Percentiles rank a stretch among this genome's conserved stretches.
Evolutionary conservation across 2,797 vertebrate genomes (phyloP).

Genomic region (Lepidocolaptes lacrymiger): DNA sequence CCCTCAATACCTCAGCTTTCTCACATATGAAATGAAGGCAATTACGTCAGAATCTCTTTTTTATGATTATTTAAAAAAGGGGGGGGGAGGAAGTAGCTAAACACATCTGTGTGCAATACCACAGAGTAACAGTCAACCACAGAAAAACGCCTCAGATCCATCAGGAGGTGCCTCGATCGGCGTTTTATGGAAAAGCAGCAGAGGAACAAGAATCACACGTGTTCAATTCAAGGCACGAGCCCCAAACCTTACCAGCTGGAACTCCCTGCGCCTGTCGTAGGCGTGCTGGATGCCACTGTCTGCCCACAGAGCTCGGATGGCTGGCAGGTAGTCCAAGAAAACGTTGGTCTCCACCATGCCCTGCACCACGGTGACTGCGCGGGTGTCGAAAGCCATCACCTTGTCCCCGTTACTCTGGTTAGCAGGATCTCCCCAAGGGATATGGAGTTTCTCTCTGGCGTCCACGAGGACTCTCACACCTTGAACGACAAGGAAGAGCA

Average conservation of each 20-base stretch:
- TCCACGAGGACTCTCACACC: slow-evolving; percentile 95
- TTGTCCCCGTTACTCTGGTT: slow-evolving; percentile 88
- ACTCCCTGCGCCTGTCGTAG: slow-evolving; percentile 94
- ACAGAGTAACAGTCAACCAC: background rate
- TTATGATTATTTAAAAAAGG: background rate
- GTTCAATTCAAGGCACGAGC: background rate
- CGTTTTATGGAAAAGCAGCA: background rate
- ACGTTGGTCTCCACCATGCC: slow-evolving; percentile 88
- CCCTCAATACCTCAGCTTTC: background rate
- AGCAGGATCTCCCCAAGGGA: slow-evolving; percentile 91
- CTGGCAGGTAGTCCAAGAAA: slow-evolving; percentile 86
- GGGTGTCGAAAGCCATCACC: slow-evolving; percentile 94
- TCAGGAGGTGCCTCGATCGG: rapidly evolving
- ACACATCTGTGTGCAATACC: background rate
- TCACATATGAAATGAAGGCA: background rate
- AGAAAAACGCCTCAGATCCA: rapidly evolving
- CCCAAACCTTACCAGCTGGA: slow-evolving; percentile 89
- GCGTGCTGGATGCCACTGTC: slow-evolving; percentile 94
- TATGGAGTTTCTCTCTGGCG: slow-evolving; percentile 96
- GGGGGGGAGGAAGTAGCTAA: background rate
- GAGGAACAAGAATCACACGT: background rate
- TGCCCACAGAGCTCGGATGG: slow-evolving; percentile 87
- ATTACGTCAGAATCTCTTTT: background rate
- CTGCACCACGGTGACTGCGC: slow-evolving; percentile 81
- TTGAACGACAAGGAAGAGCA: slow-evolving; percentile 57